Conservation (phyloP, 2,888 invertebrate species). For the Fissipunctia ypsillon region DNA sequence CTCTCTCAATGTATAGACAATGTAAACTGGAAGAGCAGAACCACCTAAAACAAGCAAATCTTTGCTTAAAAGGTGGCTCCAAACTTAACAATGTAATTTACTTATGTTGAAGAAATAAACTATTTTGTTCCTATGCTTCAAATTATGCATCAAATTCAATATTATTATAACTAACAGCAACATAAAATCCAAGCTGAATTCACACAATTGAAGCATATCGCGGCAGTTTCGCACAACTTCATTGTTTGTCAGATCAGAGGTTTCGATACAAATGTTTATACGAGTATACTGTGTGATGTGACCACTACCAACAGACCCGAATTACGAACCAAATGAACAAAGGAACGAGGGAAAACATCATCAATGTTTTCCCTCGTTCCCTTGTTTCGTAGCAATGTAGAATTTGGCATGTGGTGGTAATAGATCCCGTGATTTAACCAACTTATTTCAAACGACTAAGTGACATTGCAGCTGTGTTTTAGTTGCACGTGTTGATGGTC, state of each 20-base stretch:
- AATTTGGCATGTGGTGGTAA: not conserved
- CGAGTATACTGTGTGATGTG: not conserved
- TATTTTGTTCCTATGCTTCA: no score
- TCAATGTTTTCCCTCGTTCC: no score
- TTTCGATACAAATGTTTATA: not conserved
- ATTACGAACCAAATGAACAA: not conserved
- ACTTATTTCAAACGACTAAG: not conserved
- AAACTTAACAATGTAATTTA: no score
- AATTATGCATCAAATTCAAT: not conserved
- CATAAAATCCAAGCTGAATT: not conserved
- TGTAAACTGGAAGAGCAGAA: no score
- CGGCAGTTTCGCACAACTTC: not conserved
- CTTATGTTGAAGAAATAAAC: no score
- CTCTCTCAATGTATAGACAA: no score
- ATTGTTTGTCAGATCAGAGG: conserved; percentile 4
- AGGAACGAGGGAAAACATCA: not conserved
- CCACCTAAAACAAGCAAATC: no score
- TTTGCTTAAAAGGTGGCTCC: no score
- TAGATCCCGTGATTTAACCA: not conserved
- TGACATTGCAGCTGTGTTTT: not conserved
- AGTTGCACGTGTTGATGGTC: no score
- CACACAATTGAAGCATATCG: not conserved
- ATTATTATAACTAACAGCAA: not conserved
- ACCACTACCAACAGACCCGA: not conserved
- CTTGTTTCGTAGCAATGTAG: not conserved